Evolutionary conservation across 1,140 invertebrate genomes (phyloP).

Genomic region (Drosophila bocqueti): DNA sequence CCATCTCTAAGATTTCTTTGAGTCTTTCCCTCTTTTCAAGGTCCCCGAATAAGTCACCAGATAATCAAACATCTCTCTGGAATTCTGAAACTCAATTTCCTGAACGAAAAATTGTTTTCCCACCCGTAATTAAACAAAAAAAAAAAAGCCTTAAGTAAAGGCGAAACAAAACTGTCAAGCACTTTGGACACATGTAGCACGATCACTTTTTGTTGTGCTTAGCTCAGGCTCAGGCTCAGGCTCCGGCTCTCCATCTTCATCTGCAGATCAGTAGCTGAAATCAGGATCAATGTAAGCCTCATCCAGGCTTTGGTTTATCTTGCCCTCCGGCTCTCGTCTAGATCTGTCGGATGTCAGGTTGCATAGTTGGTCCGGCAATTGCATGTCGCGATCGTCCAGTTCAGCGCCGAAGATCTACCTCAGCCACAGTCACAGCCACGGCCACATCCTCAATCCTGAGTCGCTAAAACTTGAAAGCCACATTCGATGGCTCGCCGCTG

Average conservation of each 20-base stretch:
- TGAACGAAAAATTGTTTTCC: slow-evolving; percentile 54
- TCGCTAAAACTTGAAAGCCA: slow-evolving; percentile 77
- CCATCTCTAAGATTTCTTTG: not conserved
- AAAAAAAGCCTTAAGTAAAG: slow-evolving; percentile 35
- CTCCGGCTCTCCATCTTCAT: slow-evolving; percentile 43
- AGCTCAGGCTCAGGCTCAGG: not conserved
- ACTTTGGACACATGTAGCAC: slow-evolving; percentile 75
- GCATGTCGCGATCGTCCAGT: slow-evolving; percentile 66
- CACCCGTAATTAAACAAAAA: slow-evolving; percentile 45
- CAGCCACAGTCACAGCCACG: not conserved
- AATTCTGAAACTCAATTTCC: slow-evolving; percentile 32
- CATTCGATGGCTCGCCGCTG: slow-evolving; percentile 66
- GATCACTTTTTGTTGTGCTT: slow-evolving; percentile 66
- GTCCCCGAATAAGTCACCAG: slow-evolving; percentile 4
- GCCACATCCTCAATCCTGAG: slow-evolving; percentile 43
- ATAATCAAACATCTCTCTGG: slow-evolving; percentile 54
- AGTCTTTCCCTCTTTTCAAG: not conserved
- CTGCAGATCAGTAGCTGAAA: slow-evolving; percentile 76
- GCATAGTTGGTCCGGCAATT: slow-evolving; percentile 77
- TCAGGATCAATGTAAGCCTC: slow-evolving; percentile 79
- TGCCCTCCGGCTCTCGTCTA: slow-evolving; percentile 54
- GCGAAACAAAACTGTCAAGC: slow-evolving; percentile 77
- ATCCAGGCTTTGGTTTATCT: slow-evolving; percentile 47
- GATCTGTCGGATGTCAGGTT: slow-evolving; percentile 77
- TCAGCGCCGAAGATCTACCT: slow-evolving; percentile 29